These are phyloP conservation scores for Zygogramma bicolorata DNA, from an alignment of 2,888 invertebrate genomes.

Conservation along the genomic window DNA sequence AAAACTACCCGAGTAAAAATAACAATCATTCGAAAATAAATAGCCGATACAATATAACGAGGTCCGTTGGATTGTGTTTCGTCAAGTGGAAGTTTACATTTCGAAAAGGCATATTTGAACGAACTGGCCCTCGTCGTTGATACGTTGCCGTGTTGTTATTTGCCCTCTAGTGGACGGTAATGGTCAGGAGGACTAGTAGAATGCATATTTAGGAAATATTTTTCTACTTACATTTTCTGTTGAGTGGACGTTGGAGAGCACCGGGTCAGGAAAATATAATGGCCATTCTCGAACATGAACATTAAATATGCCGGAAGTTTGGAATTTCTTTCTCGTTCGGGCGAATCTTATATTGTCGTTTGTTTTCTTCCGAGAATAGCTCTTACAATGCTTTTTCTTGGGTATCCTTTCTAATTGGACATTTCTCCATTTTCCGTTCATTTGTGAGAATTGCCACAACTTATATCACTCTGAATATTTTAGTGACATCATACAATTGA, in stretches of 20 bases:
- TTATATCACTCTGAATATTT: too few relatives aligned
- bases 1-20: background rate
- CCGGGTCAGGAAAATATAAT: conserved; percentile 34
- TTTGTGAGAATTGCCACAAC: too few relatives aligned
- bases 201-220: conserved; percentile 55
- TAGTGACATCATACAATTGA: too few relatives aligned
- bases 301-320: conserved; percentile 9
- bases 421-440: too few relatives aligned
- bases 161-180: conserved; percentile 61
- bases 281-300: conserved; percentile 27
- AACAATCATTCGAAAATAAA: conserved; percentile 58
- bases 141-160: conserved; percentile 52
- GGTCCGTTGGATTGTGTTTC: conserved; percentile 61
- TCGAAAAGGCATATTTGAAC: conserved; percentile 63
- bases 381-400: background rate
- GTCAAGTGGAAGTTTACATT: conserved; percentile 65
- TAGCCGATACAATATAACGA: conserved; percentile 65
- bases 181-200: conserved; percentile 57
- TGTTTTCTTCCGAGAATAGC: background rate
- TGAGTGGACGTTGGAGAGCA: conserved; percentile 37
- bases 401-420: background rate
- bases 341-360: background rate
- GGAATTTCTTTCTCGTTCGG: background rate
- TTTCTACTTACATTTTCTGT: conserved; percentile 36
- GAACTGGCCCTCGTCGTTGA: conserved; percentile 56